phyloP scores from a whole-genome alignment of 2,888 invertebrate genomes.

The Sipha maydis region DNA sequence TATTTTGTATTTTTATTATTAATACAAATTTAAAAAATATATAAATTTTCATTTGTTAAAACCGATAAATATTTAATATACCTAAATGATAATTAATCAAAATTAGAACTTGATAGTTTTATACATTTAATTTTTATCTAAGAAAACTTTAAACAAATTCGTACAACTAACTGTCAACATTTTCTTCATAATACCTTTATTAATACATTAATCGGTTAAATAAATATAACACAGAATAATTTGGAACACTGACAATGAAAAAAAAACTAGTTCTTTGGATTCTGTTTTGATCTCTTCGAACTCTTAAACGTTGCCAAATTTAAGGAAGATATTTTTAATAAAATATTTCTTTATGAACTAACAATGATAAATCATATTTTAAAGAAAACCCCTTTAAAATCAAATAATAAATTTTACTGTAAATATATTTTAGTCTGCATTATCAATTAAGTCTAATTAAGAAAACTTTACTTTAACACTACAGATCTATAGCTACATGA shows the following conservation, averaged over 20 bases:
- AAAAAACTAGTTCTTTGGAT: not conserved
- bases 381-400: not conserved
- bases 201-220: not conserved
- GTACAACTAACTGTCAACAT: too few species aligned
- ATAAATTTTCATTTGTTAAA: too few species aligned
- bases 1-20: too few species aligned
- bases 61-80: too few species aligned
- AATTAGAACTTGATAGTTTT: too few species aligned
- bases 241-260: conserved; percentile 18
- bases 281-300: conserved; percentile 2
- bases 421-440: not conserved
- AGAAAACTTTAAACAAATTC: too few species aligned
- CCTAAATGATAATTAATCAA: too few species aligned
- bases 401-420: not conserved
- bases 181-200: too few species aligned
- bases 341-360: conserved; percentile 6
- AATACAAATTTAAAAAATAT: too few species aligned
- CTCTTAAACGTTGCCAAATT: conserved; percentile 9
- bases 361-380: not conserved
- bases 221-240: not conserved
- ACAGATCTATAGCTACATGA: too few species aligned
- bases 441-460: conserved; percentile 1
- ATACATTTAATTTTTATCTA: too few species aligned
- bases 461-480: not conserved
- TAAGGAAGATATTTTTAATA: conserved; percentile 16